Percentiles rank a stretch among this genome's conserved stretches.
These are phyloP conservation scores for Cosmia trapezina DNA, from an alignment of 2,888 invertebrate genomes.

Conservation along the genomic window DNA sequence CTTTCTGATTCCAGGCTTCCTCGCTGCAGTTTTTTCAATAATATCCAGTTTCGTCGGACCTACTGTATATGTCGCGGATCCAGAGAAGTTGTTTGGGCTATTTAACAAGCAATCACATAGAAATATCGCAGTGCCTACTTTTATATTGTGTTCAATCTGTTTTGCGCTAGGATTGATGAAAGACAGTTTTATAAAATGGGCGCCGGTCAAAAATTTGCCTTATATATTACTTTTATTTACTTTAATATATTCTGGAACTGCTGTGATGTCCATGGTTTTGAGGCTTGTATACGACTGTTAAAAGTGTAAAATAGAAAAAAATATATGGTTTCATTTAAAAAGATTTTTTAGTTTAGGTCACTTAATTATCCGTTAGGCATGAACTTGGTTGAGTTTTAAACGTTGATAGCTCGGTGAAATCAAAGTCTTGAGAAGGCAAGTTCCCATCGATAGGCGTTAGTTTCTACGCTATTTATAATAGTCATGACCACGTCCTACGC, in stretches of 20 bases:
- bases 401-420: background rate
- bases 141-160: conserved; percentile 69
- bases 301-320: conserved; percentile 7
- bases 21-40: background rate
- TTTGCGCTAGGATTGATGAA: conserved; percentile 70
- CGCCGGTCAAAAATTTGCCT: conserved; percentile 59
- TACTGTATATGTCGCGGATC: background rate
- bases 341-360: background rate
- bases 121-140: conserved; percentile 60
- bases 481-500: background rate
- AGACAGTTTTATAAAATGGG: conserved; percentile 66
- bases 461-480: background rate
- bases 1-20: conserved; percentile 41
- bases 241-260: conserved; percentile 61
- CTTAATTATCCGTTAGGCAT: background rate
- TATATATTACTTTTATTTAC: conserved; percentile 68
- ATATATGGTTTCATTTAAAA: background rate
- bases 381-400: background rate
- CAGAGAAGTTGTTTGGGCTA: conserved; percentile 24
- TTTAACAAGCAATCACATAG: conserved; percentile 30
- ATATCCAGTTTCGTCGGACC: conserved; percentile 32
- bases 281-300: background rate
- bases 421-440: background rate
- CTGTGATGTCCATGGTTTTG: conserved; percentile 8
- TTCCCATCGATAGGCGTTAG: background rate